Percentiles rank a stretch among this genome's conserved stretches.
Conservation (phyloP, 2,888 invertebrate species). For the Sarcophaga rosellei region DNA sequence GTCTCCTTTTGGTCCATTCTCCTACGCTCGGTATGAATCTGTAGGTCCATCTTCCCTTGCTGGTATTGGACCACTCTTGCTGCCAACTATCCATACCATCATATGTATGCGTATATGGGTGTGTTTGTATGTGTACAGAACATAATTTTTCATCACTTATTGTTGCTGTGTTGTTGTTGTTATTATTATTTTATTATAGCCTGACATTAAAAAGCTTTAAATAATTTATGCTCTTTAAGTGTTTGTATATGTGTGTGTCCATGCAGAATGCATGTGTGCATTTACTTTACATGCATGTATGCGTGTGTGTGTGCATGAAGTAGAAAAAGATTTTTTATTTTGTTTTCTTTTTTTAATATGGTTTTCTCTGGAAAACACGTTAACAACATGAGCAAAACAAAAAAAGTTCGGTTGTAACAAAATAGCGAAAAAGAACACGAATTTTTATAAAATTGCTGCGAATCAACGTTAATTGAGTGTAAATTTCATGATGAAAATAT, state of each 20-base stretch:
- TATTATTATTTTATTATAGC: constrained; percentile 57
- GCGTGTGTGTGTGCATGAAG: no score
- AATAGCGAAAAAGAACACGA: not conserved
- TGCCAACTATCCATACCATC: no score
- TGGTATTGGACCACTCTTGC: no score
- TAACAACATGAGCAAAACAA: not conserved
- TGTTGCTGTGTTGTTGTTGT: constrained; percentile 29
- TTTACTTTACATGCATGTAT: not conserved
- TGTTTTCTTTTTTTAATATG: constrained; percentile 8
- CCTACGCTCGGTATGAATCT: no score
- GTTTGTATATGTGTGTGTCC: constrained; percentile 9
- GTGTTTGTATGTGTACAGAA: not conserved
- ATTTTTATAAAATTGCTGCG: constrained; percentile 67
- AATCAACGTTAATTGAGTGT: constrained; percentile 75
- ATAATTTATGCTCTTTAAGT: constrained; percentile 66
- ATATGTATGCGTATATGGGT: not conserved
- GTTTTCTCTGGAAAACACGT: constrained; percentile 30
- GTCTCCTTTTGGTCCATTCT: no score
- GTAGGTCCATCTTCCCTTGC: no score
- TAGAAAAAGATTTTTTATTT: not conserved
- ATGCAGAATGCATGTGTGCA: not conserved
- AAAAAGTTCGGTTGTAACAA: not conserved
- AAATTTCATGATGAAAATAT: constrained; percentile 72
- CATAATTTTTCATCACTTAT: constrained; percentile 56
- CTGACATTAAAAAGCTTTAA: constrained; percentile 68